These are phyloP conservation scores for Clarias macrocephalus DNA, from an alignment of 2,113 vertebrate species.

Conservation along the genomic window DNA sequence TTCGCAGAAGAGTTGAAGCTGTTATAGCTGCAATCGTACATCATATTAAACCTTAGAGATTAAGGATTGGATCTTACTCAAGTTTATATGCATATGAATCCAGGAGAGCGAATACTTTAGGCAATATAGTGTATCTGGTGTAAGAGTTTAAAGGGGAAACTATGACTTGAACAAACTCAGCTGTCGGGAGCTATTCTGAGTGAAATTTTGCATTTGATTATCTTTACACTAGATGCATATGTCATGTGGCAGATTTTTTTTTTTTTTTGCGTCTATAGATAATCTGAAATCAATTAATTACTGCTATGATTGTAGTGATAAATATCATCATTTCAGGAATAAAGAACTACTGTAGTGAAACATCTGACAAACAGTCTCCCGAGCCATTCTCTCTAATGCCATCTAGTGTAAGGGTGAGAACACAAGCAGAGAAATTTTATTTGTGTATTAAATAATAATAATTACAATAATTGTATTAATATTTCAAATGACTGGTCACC, in stretches of 20 bases:
- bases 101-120: no score
- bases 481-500: not conserved
- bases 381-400: conserved; percentile 64
- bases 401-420: conserved; percentile 64
- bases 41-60: no score
- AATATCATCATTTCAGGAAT: not conserved
- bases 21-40: no score
- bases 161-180: not conserved
- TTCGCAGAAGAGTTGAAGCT: no score
- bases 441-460: no score
- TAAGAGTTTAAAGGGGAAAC: not conserved
- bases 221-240: not conserved
- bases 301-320: not conserved
- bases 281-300: not conserved
- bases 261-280: not conserved
- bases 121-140: not conserved
- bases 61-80: no score
- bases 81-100: no score
- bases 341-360: not conserved
- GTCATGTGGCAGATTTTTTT: no score
- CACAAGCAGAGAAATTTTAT: not conserved
- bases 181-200: not conserved
- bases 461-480: no score
- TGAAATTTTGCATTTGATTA: not conserved
- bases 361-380: not conserved